Percentiles rank a stretch among this genome's conserved stretches.
phyloP scores from a whole-genome alignment of 2,888 invertebrate genomes.

The Drosophila buzzatii region DNA sequence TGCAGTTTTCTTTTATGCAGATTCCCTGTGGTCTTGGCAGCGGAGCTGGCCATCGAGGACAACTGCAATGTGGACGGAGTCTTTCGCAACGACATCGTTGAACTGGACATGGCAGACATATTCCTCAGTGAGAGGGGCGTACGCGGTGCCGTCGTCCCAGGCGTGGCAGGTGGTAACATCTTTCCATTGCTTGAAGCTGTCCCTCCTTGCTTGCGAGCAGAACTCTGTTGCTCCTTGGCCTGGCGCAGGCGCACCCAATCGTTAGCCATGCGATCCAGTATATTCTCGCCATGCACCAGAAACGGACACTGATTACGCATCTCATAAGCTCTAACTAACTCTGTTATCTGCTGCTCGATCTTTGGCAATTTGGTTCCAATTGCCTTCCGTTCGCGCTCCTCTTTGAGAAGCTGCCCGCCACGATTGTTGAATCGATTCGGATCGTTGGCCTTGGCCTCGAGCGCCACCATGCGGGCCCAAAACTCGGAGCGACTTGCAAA shows the following conservation, averaged over 20 bases:
- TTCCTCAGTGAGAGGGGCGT: slow-evolving; percentile 79
- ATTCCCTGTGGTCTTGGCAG: slow-evolving; percentile 58
- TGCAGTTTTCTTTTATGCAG: slow-evolving; percentile 73
- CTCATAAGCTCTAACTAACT: slow-evolving; percentile 87
- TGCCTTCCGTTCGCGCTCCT: slow-evolving; percentile 94
- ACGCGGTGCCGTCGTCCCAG: slow-evolving; percentile 44
- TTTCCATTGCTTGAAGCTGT: slow-evolving; percentile 32
- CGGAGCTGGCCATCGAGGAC: slow-evolving; percentile 12
- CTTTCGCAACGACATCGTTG: slow-evolving; percentile 68
- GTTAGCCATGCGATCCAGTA: slow-evolving; percentile 87
- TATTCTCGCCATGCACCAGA: slow-evolving; percentile 88
- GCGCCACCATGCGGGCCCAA: slow-evolving; percentile 91
- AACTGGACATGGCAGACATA: slow-evolving; percentile 54
- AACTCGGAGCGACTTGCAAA: slow-evolving; percentile 89
- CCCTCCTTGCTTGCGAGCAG: slow-evolving; percentile 84
- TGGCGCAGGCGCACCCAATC: slow-evolving; percentile 87
- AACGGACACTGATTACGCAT: slow-evolving; percentile 87
- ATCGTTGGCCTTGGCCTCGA: slow-evolving; percentile 91
- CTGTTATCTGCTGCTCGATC: slow-evolving; percentile 89
- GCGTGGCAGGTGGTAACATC: slow-evolving; percentile 50
- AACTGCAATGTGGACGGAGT: slow-evolving; percentile 71
- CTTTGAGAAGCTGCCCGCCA: slow-evolving; percentile 93
- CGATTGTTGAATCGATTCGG: slow-evolving; percentile 94
- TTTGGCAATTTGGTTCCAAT: slow-evolving; percentile 90
- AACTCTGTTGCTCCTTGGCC: slow-evolving; percentile 82